Conservation (phyloP, 2,113 vertebrate genomes). For the Pristiophorus japonicus region DNA sequence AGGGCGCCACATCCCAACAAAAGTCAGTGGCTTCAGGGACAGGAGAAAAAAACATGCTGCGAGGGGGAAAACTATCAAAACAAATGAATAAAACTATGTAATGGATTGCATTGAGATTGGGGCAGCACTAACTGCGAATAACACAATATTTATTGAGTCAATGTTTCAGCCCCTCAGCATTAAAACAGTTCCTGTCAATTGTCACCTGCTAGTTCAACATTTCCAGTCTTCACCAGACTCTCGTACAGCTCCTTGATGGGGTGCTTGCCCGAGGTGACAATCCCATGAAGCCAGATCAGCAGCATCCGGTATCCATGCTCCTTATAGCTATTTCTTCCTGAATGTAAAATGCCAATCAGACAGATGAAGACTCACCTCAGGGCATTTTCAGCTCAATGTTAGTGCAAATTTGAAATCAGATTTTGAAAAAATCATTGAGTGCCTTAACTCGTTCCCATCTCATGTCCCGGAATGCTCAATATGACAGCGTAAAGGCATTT, state of each 20-base stretch:
- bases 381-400: background rate
- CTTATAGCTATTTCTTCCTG: slow-evolving; percentile 38
- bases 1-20: background rate
- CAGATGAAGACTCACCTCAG: background rate
- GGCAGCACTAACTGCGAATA: background rate
- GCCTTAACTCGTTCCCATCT: background rate
- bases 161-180: background rate
- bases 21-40: background rate
- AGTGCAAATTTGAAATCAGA: background rate
- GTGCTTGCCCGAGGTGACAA: background rate
- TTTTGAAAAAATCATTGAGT: background rate
- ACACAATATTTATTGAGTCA: background rate
- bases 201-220: background rate
- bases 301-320: slow-evolving; percentile 38
- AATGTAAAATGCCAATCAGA: no score
- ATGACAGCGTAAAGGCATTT: background rate
- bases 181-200: background rate
- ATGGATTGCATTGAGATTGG: background rate
- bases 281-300: slow-evolving; percentile 38
- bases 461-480: background rate
- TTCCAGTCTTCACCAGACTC: slow-evolving; percentile 23
- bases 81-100: background rate
- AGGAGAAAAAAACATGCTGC: background rate
- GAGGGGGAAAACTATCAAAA: background rate
- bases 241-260: slow-evolving; percentile 39